These are phyloP conservation scores for Macquaria australasica DNA, from an alignment of 2,113 vertebrate genomes.

Conservation along the genomic window DNA sequence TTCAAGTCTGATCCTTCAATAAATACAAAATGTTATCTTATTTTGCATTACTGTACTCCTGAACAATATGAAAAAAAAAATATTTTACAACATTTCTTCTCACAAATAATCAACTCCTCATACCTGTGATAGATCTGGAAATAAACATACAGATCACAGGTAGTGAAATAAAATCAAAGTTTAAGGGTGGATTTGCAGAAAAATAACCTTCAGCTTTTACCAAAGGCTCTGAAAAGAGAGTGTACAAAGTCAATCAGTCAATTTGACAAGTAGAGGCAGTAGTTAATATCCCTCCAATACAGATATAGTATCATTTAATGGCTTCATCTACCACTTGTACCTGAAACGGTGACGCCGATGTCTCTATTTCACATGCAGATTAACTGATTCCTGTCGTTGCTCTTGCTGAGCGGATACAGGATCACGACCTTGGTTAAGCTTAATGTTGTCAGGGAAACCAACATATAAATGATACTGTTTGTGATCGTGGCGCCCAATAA, in stretches of 20 bases:
- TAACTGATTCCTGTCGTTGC: conserved; percentile 25
- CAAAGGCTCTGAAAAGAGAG: background rate
- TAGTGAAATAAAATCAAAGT: background rate
- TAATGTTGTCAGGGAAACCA: conserved; percentile 76
- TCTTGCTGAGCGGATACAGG: conserved; percentile 73
- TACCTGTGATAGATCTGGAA: background rate
- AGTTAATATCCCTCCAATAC: background rate
- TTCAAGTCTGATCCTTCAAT: conserved; percentile 1
- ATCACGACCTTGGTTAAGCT: conserved; percentile 78
- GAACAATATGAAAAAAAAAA: background rate
- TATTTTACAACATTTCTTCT: background rate
- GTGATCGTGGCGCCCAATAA: conserved; percentile 18
- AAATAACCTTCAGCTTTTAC: background rate
- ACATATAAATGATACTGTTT: conserved; percentile 52
- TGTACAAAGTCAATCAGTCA: background rate
- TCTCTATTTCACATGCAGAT: conserved; percentile 55
- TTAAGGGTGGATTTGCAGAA: background rate
- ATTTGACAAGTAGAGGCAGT: background rate
- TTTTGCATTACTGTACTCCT: background rate
- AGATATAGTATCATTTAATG: background rate
- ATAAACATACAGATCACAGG: background rate
- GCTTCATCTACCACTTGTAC: conserved; percentile 1
- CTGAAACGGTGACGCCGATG: background rate
- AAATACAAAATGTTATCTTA: background rate
- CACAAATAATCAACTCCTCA: background rate